A percentile compares a stretch with the other conserved stretches of the same genome.
These are phyloP conservation scores for Rhamphomyia laevipes DNA, from an alignment of 2,888 invertebrate genomes.

Conservation along the genomic window DNA sequence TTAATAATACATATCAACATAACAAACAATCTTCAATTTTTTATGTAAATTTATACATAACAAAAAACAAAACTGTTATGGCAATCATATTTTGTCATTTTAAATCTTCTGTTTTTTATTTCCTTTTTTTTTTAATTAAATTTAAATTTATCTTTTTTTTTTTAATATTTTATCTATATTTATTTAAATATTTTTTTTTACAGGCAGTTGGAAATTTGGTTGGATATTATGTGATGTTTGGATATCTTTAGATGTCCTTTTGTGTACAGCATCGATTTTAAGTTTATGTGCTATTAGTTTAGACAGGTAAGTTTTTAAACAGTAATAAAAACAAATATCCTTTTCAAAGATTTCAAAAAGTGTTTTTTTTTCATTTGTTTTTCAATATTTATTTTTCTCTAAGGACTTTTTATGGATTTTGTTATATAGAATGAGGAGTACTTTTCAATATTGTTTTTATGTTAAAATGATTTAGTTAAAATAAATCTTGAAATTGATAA, in stretches of 20 bases:
- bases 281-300: constrained; percentile 90
- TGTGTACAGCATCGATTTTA: constrained; percentile 89
- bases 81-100: no score
- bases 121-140: no score
- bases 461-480: no score
- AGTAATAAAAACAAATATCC: not conserved
- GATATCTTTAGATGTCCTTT: constrained; percentile 86
- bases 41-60: no score
- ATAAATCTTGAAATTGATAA: no score
- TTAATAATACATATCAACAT: no score
- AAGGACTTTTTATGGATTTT: not conserved
- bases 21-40: no score
- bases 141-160: not conserved
- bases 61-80: no score
- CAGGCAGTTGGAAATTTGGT: constrained; percentile 81
- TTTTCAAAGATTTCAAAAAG: not conserved
- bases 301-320: constrained; percentile 45
- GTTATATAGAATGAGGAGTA: no score
- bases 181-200: constrained; percentile 16
- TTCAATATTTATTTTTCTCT: not conserved
- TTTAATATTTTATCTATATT: not conserved
- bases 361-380: not conserved
- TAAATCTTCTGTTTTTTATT: no score
- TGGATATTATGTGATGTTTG: constrained; percentile 81
- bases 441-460: no score